Evolutionary conservation across 2,113 vertebrate species (phyloP).

Genomic region (Sceloporus undulatus): DNA sequence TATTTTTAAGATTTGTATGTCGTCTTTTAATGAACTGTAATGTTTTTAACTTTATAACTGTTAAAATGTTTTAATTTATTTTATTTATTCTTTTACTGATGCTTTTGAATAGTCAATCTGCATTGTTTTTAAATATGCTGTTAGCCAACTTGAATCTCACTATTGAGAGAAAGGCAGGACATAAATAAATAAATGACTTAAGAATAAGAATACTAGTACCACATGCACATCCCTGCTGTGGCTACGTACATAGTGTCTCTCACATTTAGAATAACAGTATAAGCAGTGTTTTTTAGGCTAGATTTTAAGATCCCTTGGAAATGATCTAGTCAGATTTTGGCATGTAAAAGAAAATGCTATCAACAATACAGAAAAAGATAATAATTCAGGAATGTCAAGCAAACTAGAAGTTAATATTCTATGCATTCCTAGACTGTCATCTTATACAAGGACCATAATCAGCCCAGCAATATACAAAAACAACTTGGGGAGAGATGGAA

Average conservation of each 20-base stretch:
- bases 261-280: background rate
- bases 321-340: background rate
- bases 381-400: background rate
- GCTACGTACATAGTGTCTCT: background rate
- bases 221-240: background rate
- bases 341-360: background rate
- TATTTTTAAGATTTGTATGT: too few relatives aligned
- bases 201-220: background rate
- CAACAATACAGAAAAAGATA: background rate
- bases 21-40: too few relatives aligned
- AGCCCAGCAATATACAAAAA: background rate
- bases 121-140: too few relatives aligned
- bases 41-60: too few relatives aligned
- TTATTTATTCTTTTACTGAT: too few relatives aligned
- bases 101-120: too few relatives aligned
- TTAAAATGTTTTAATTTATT: too few relatives aligned
- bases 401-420: background rate
- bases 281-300: background rate
- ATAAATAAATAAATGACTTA: too few relatives aligned
- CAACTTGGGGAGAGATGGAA: conserved; percentile 41
- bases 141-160: too few relatives aligned
- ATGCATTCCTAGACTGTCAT: background rate
- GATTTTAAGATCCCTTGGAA: background rate
- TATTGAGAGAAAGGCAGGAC: too few relatives aligned
- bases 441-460: conserved; percentile 8